Percentiles rank a stretch among this genome's conserved stretches.
Conservation (phyloP, 2,797 vertebrate genomes). For the Lithobates sylvaticus region DNA sequence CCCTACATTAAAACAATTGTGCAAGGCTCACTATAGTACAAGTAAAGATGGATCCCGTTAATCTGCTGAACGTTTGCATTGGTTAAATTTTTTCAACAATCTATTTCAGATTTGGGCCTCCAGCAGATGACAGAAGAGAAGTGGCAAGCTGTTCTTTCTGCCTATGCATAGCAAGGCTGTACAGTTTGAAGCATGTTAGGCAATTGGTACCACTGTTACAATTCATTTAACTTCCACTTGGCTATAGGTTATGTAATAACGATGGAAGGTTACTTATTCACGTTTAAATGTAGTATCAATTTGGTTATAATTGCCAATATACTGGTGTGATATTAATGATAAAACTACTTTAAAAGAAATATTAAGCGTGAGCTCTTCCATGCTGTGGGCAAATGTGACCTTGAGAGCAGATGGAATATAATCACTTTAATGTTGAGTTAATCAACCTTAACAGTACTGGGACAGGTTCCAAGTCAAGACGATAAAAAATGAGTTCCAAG, state of each 20-base stretch:
- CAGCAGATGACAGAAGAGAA: too few relatives aligned
- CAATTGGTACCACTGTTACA: background rate
- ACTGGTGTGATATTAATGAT: background rate
- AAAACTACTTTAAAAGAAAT: background rate
- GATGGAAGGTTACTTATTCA: background rate
- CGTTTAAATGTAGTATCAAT: background rate
- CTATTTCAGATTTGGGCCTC: too few relatives aligned
- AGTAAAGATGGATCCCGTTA: too few relatives aligned
- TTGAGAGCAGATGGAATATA: slow-evolving; percentile 75
- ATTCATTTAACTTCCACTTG: background rate
- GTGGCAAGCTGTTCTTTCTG: background rate
- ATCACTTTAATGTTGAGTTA: slow-evolving; percentile 75
- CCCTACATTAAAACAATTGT: too few relatives aligned
- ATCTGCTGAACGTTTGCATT: too few relatives aligned
- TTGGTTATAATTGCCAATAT: background rate
- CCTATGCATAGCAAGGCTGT: background rate
- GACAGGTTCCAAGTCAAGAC: slow-evolving; percentile 72
- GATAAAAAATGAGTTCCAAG: slow-evolving; percentile 52
- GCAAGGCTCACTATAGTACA: too few relatives aligned
- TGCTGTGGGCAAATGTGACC: slow-evolving; percentile 69
- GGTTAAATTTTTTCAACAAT: too few relatives aligned
- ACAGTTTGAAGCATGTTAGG: too few relatives aligned
- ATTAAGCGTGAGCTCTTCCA: background rate
- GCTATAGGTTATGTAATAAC: background rate
- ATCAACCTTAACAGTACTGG: slow-evolving; percentile 70